Evolutionary conservation across 2,888 invertebrate species (phyloP), one percentile per base, ranked within the genome.

Genomic region (Acrobasis repandana): DNA sequence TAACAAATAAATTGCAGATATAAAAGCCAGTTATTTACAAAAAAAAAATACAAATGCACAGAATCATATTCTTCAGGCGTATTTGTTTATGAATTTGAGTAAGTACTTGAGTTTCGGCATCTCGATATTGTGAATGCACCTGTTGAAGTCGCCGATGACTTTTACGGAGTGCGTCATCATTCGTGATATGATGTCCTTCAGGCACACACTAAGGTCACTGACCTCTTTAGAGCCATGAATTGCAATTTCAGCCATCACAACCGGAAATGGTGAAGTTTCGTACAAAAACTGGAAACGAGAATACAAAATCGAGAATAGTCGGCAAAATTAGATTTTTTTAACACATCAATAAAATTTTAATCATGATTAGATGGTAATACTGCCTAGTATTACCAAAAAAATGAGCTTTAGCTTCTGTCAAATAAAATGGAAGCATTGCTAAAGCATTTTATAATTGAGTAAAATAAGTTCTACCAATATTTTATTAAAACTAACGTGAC

Each of bases 141-240:
- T 80, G 73, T 92, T 92, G 72, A 91, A 92, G 72, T 92, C 92
- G 1, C 91, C 91, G 14, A 92, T 91, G 56, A 92, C 91, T 70
- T 92, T 91, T 10, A 92, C 91, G 0, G 92, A 91, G 67, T 91
- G 90, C 0, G 91, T 91, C 91, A 91, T 91, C 92, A 92, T 91
- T 47, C 90, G 73, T 0, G 91, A 91, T 52, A 92, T 91, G 61
- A 92, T 92, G 65, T 92, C 92, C 56, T 92, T 92, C 14, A 92
- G 82, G 61, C 92, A 92, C 9, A 91, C 89, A 62, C 91, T 91
- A 1, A 92, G 73, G 65, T 92, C 91, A 1, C 91, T 92, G 0
- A 92, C 92, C 70, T 92, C 92, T 76, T 92, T 91, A 74, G 91
- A 91, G 0, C 92, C 92, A 63, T 91, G 90, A 48, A 92, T 91